A percentile compares a stretch with the other conserved stretches of the same genome.
Evolutionary conservation across 1,140 invertebrate species (phyloP).

Genomic region (Pogonomyrmex californicus): DNA sequence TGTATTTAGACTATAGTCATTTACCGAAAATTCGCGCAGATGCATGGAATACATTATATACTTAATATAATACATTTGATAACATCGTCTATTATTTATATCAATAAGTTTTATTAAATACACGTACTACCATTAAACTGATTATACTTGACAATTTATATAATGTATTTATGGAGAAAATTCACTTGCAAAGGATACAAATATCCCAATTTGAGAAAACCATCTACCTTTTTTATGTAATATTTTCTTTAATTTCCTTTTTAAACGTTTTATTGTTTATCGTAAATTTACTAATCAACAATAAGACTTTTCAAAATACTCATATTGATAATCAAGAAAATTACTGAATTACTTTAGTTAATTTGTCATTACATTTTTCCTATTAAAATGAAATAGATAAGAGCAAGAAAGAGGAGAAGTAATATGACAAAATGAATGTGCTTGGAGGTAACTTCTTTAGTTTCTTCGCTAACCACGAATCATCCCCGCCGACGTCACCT

Average conservation of each 20-base stretch:
- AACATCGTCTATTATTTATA: background rate
- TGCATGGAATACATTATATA: background rate
- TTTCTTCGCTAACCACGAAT: slow-evolving; percentile 76
- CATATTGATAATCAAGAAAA: background rate
- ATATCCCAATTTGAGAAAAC: background rate
- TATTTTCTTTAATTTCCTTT: background rate
- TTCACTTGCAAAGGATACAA: background rate
- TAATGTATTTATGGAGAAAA: background rate
- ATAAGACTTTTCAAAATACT: background rate
- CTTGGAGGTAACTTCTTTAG: slow-evolving; percentile 64
- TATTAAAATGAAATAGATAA: background rate
- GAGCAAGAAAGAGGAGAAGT: slow-evolving; percentile 15
- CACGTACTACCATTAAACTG: background rate
- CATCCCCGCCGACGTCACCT: slow-evolving; percentile 58
- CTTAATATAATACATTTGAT: background rate
- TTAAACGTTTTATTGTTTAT: background rate
- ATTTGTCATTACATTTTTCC: background rate
- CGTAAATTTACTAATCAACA: background rate
- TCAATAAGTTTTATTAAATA: background rate
- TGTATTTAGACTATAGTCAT: background rate
- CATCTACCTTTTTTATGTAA: background rate
- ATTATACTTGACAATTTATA: background rate
- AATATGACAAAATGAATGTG: slow-evolving; percentile 37
- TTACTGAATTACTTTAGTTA: background rate
- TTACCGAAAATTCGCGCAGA: background rate